Percentiles rank a stretch among this genome's conserved stretches.
Evolutionary conservation across 2,888 invertebrate genomes (phyloP).

Genomic region (Phyto melanocephala): DNA sequence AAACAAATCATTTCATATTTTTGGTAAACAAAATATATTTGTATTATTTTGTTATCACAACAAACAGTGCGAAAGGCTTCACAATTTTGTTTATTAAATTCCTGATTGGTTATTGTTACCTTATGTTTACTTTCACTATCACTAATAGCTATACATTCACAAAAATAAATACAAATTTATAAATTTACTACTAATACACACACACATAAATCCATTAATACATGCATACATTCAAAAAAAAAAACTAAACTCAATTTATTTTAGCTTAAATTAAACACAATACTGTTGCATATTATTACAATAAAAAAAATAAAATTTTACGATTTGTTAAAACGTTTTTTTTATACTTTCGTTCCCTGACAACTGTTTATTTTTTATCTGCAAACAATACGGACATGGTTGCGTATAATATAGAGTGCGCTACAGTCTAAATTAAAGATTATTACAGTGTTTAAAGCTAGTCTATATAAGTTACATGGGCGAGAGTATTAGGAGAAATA

Average conservation of each 20-base stretch:
- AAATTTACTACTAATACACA: not conserved
- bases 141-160: not conserved
- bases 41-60: too few species aligned
- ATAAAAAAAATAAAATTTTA: not conserved
- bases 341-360: not conserved
- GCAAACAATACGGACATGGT: too few species aligned
- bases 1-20: too few species aligned
- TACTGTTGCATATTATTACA: not conserved
- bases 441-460: too few species aligned
- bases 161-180: too few species aligned
- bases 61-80: too few species aligned
- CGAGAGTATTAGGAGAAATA: too few species aligned
- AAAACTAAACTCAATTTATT: not conserved
- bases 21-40: too few species aligned
- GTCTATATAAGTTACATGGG: too few species aligned
- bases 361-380: not conserved
- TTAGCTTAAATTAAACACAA: not conserved
- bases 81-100: not conserved
- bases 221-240: not conserved
- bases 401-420: too few species aligned
- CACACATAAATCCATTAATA: not conserved
- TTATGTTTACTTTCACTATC: conserved; percentile 1
- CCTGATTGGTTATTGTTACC: not conserved
- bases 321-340: not conserved
- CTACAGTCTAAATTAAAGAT: too few species aligned